A percentile compares a stretch with the other conserved stretches of the same genome.
phyloP scores from a whole-genome alignment of 2,888 invertebrate species.

The Platycnemis pennipes region DNA sequence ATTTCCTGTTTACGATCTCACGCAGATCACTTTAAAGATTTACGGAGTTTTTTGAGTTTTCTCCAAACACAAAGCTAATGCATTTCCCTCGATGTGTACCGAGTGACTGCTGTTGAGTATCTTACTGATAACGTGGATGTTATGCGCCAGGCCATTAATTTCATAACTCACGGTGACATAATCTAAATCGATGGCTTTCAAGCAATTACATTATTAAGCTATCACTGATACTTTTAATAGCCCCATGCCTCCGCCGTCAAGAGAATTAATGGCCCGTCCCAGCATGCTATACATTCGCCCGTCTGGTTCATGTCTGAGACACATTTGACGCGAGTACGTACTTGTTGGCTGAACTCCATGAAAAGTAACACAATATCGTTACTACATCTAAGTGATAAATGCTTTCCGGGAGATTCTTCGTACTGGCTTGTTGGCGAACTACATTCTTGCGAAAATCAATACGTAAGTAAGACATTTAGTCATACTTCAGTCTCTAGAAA shows the following conservation, averaged over 20 bases:
- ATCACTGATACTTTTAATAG: background rate
- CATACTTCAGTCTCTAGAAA: too few relatives aligned
- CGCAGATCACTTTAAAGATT: background rate
- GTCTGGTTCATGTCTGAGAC: background rate
- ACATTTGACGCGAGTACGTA: background rate
- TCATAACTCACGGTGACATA: background rate
- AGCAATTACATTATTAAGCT: background rate
- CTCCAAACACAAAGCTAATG: background rate
- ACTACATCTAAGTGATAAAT: constrained; percentile 1
- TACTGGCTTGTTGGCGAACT: too few relatives aligned
- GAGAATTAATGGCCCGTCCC: background rate
- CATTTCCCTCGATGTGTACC: background rate
- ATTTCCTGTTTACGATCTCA: too few relatives aligned
- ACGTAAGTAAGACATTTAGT: too few relatives aligned
- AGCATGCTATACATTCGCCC: background rate
- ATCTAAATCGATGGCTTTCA: background rate
- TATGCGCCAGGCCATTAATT: background rate
- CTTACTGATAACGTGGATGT: background rate
- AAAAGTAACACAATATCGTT: background rate
- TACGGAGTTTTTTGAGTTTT: background rate
- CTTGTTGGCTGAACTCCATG: background rate
- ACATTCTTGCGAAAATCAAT: too few relatives aligned
- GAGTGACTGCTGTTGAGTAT: background rate
- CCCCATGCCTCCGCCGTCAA: background rate
- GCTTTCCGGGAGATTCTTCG: background rate